Percentiles rank a stretch among this genome's conserved stretches.
These are phyloP conservation scores for Lates calcarifer DNA, from an alignment of 2,113 vertebrate species.

Conservation along the genomic window DNA sequence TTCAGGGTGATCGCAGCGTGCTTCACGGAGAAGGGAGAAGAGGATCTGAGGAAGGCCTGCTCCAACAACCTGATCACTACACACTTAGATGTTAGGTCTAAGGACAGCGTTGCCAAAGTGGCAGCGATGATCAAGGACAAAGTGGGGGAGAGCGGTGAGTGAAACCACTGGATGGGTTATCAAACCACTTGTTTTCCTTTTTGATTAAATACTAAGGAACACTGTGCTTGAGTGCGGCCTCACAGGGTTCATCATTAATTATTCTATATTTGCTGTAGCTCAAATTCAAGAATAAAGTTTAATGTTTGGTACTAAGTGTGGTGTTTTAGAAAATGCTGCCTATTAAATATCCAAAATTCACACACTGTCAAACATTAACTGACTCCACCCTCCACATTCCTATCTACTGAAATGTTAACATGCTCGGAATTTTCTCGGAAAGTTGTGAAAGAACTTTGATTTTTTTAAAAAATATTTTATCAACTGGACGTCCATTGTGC, in stretches of 20 bases:
- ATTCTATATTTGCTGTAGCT: neutral
- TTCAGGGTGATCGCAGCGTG: conserved; percentile 90
- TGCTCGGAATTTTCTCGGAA: neutral
- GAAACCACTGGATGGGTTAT: no score
- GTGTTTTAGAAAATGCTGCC: neutral
- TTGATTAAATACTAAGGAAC: no score
- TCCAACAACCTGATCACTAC: conserved; percentile 80
- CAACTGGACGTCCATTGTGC: neutral
- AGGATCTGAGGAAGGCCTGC: conserved; percentile 83
- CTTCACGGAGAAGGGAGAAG: conserved; percentile 85
- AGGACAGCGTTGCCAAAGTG: conserved; percentile 82
- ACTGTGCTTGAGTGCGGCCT: no score
- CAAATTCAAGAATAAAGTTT: neutral
- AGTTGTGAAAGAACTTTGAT: no score
- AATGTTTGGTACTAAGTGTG: neutral
- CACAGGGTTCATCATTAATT: no score
- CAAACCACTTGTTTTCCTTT: no score
- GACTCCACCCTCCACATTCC: no score
- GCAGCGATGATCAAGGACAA: conserved; percentile 79
- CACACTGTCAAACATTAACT: neutral
- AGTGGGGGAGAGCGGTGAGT: conserved; percentile 82
- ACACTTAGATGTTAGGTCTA: conserved; percentile 84
- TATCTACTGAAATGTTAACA: neutral
- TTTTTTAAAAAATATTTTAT: no score
- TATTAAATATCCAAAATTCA: neutral